These are phyloP conservation scores for Astatotilapia flaviijosephi DNA, from an alignment of 2,113 vertebrate genomes.

Conservation along the genomic window DNA sequence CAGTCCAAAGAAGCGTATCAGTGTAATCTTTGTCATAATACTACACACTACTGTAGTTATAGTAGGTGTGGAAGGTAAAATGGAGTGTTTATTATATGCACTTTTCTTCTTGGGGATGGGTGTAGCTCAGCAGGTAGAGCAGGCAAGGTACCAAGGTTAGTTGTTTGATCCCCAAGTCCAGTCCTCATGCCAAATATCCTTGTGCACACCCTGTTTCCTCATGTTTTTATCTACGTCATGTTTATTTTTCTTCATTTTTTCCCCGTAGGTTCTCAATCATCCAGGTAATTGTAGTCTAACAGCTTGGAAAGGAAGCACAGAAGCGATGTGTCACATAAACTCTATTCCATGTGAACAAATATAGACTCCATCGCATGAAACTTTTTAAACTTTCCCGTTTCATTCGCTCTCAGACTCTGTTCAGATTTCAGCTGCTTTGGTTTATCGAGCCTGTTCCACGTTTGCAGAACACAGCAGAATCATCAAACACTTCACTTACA, in stretches of 20 bases:
- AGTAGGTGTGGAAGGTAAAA: neutral
- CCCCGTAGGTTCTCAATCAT: fast-evolving
- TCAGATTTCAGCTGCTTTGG: neutral
- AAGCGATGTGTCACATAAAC: neutral
- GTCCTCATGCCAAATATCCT: neutral
- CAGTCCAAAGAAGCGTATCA: neutral
- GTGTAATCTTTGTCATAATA: neutral
- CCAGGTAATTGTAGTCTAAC: neutral
- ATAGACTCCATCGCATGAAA: neutral
- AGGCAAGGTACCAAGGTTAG: neutral
- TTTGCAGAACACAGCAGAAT: neutral
- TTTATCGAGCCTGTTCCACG: neutral
- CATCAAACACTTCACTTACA: neutral
- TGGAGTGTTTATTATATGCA: neutral
- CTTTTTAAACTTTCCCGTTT: neutral
- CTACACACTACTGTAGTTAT: neutral
- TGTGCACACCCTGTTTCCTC: neutral
- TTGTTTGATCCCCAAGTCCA: neutral
- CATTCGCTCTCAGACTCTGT: neutral
- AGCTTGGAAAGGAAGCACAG: neutral
- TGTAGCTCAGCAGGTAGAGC: neutral
- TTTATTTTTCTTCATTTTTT: neutral
- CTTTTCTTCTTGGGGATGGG: neutral
- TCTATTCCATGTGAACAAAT: neutral
- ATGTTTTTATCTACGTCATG: neutral